Evolutionary conservation across 2,888 invertebrate genomes (phyloP).

Genomic region (Tryphoninae sp.): DNA sequence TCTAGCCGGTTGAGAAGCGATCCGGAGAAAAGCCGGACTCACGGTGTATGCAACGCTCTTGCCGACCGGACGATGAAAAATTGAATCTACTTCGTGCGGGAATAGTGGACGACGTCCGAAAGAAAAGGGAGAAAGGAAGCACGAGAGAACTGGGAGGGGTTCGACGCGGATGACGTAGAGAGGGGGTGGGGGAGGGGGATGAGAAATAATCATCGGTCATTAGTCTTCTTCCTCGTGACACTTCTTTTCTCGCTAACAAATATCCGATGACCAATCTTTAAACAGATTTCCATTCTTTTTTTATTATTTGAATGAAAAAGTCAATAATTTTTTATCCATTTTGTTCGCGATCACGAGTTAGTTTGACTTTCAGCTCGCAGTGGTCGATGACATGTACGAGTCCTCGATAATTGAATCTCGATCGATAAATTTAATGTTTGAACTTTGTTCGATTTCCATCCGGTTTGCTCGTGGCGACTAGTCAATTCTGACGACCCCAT

Average conservation of each 20-base stretch:
- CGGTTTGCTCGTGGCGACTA: conserved; percentile 63
- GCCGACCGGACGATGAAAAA: conserved; percentile 58
- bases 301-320: conserved; percentile 33
- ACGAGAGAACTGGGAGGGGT: conserved; percentile 11
- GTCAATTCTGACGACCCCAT: conserved; percentile 67
- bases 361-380: conserved; percentile 21
- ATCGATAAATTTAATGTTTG: not conserved
- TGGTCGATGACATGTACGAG: not conserved
- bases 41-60: conserved; percentile 23
- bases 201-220: conserved; percentile 62
- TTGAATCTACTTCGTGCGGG: conserved; percentile 58
- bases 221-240: conserved; percentile 59
- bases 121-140: conserved; percentile 34
- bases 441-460: not conserved
- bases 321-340: conserved; percentile 29
- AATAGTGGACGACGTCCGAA: conserved; percentile 38
- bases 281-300: conserved; percentile 53
- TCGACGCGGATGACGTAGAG: conserved; percentile 7
- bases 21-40: conserved; percentile 37
- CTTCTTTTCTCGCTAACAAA: conserved; percentile 27
- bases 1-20: conserved; percentile 28
- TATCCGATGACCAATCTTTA: conserved; percentile 43
- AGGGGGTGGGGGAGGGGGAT: conserved; percentile 21
- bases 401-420: not conserved
- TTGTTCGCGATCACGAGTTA: conserved; percentile 19